Evolutionary conservation across 2,113 vertebrate species (phyloP), one percentile per base, ranked within the genome.

Genomic region (Centropus unirufus): DNA sequence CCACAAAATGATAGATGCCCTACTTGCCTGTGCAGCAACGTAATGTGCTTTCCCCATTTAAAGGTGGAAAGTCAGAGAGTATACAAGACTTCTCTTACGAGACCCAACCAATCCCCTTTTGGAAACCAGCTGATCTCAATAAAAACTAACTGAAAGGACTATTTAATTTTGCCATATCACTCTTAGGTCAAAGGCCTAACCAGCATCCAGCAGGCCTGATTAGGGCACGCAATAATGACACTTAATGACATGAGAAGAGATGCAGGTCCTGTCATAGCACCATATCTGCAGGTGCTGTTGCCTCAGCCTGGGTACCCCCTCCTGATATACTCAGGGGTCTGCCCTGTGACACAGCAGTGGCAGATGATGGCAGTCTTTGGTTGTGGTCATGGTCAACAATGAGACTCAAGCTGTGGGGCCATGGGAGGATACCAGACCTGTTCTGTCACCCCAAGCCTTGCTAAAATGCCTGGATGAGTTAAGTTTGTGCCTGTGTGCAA

Each of bases 241-340:
- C 9, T 85, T 61, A 39, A 67, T 17, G 51, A 19, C 36, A 63
- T 4, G 17, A 10, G 11, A 49, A 49, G 49, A 34, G 39, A 49
- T 63, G 62, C 29, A 70, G 47, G 39, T 3, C 36, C 15, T 32
- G 18, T 49, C 1, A 1, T 9, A 39, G 23, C 27, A 49, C 15
- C 27, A 19, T 18, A 54, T 19, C 51, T 61, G 83, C 61, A 58
- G 17, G 3, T 34, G 16, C 47, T 87, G 49, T 16, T n/a, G 63
- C 54, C 49, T 92, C 59, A 34, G 21, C 7, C 57, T 18, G 6
- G 6, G 18, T 90, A 30, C 11, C 26, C 34, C 17, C 21, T 80
- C 42, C 40, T 52, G 32, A 52, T 16, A 26, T 1, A 47, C 0
- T 0, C 0, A 0, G 44, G n/a, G 12, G 42, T 72, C 22, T 3